phyloP scores from a whole-genome alignment of 1,140 invertebrate species.

The Oppia nitens region DNA sequence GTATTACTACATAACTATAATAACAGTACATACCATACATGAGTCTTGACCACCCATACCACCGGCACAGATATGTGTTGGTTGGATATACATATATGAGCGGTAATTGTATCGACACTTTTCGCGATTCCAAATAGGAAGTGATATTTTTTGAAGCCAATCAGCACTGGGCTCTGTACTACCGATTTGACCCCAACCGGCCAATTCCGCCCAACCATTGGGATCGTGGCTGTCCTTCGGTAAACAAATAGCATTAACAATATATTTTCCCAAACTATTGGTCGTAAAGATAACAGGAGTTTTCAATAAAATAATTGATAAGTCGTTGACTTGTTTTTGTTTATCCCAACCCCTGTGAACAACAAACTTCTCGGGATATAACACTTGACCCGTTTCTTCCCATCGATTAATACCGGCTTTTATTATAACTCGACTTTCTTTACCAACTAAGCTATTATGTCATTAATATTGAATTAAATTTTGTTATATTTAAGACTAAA shows the following conservation, averaged over 20 bases:
- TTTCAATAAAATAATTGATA: background rate
- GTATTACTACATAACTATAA: background rate
- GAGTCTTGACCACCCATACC: background rate
- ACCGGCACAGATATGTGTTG: background rate
- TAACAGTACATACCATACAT: background rate
- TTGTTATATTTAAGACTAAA: background rate
- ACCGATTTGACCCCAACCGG: background rate
- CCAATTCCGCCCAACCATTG: background rate
- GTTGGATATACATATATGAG: background rate
- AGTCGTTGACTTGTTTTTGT: background rate
- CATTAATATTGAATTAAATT: background rate
- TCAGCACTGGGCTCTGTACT: background rate
- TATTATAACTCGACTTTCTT: background rate
- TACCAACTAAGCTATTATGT: background rate
- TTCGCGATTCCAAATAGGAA: background rate
- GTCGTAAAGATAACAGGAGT: background rate
- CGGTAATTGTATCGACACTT: background rate
- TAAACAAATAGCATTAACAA: background rate
- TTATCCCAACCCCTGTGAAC: background rate
- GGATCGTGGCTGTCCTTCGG: background rate
- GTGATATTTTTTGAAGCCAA: background rate
- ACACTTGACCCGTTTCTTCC: background rate
- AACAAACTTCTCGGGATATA: background rate
- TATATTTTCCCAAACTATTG: background rate
- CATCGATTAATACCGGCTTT: background rate